Conservation (phyloP, 2,888 invertebrate species). For the Podotricha telesiphe region DNA sequence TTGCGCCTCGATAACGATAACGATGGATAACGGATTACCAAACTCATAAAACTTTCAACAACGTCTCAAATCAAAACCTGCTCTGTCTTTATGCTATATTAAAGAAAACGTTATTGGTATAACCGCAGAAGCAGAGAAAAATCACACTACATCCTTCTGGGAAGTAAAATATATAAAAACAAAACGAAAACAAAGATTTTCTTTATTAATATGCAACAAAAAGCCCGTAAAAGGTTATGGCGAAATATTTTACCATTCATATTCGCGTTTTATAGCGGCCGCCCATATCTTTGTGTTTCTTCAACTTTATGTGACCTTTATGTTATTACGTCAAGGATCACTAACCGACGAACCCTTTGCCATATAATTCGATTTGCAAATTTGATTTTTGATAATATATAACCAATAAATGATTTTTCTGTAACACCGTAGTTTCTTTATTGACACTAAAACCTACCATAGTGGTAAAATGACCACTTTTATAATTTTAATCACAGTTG, state of each 20-base stretch:
- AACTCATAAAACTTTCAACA: too few species aligned
- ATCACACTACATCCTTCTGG: background rate
- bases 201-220: conserved; percentile 66
- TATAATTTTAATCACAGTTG: too few species aligned
- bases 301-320: conserved; percentile 73
- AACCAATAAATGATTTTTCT: background rate
- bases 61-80: too few species aligned
- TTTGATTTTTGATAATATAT: conserved; percentile 7
- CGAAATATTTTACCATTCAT: conserved; percentile 72
- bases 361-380: conserved; percentile 30
- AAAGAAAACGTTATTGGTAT: too few species aligned
- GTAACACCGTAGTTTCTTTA: background rate
- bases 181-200: conserved; percentile 43
- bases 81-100: too few species aligned
- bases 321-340: conserved; percentile 53
- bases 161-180: background rate
- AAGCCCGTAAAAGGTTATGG: conserved; percentile 65
- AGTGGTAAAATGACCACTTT: too few species aligned
- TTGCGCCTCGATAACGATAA: too few species aligned
- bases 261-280: conserved; percentile 72
- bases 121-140: background rate
- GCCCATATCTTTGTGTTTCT: conserved; percentile 72
- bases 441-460: background rate
- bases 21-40: too few species aligned
- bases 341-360: conserved; percentile 48